Base-by-base conservation (phyloP, 53 echinoderm and acorn worm species). In the Mesocentrotus franciscanus region DNA sequence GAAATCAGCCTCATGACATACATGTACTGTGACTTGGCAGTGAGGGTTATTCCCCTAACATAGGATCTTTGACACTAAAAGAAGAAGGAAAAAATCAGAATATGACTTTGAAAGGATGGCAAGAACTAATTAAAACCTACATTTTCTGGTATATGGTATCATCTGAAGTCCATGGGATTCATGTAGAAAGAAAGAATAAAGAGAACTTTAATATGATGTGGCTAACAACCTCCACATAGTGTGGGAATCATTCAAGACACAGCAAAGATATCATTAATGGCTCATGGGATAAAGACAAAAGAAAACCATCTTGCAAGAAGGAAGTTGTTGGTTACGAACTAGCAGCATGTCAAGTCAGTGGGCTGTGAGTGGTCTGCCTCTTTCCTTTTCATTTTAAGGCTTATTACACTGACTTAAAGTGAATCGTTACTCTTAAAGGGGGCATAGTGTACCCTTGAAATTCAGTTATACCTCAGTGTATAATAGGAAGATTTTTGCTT, bases 201-300 rank as follows among this genome's bases (percentile, higher is more conserved):
- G 32, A 74, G 13, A 74, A 32, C 74, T 74, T 74, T 10, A 74
- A 30, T 17, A 42, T 11, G 6, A 13, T 81, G 36, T 81, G 81
- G 42, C 12, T 81, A 0, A 39, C 18, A 42, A 81, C 36, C 81
- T 20, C 42, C 9, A 33, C 42, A 81, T 18, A 42, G 15, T 36
- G 9, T 81, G 5, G 22, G 42, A 74, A 20, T 81, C 20, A 14
- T 16, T 81, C 42, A 36, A 81, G 20, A 18, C 9, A 87, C 13
- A 59, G 58, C 29, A 57, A 4, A 27, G 27, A n/a, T 27, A 13
- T 87, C 26, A 9, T 87, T 18, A 15, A 5, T 58, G 58, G 26
- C 87, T 58, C 58, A n/a, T 10, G n/a, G 87, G 87, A 87, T 58
- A 27, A 58, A 87, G n/a, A 87, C 57, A 56, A 57, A 57, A 87